Conservation (phyloP, 2,888 invertebrate species). For the Eupelmus urozonus region DNA sequence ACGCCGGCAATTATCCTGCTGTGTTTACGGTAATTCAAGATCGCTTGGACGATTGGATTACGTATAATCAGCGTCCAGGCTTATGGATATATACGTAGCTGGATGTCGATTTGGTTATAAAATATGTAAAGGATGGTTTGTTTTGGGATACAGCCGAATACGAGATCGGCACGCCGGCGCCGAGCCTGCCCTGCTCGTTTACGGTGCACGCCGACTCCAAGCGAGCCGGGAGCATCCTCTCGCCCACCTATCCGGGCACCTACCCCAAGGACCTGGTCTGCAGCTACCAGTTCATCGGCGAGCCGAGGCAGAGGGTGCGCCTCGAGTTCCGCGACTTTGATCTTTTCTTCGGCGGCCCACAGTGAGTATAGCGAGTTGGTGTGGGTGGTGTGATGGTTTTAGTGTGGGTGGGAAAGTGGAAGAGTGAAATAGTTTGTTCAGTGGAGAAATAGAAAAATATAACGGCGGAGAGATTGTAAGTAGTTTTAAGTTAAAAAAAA, state of each 20-base stretch:
- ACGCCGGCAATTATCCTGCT: no score
- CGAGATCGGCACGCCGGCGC: slow-evolving; percentile 93
- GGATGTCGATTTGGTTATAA: no score
- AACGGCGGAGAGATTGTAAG: no score
- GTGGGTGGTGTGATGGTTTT: no score
- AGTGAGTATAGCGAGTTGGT: slow-evolving; percentile 94
- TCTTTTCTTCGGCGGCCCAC: slow-evolving; percentile 98
- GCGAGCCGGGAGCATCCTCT: slow-evolving; percentile 91
- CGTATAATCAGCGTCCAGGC: no score
- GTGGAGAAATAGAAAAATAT: no score
- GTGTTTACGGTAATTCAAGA: no score
- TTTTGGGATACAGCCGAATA: slow-evolving; percentile 86
- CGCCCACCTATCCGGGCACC: slow-evolving; percentile 99
- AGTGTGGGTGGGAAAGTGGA: no score
- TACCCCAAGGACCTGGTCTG: slow-evolving; percentile 98
- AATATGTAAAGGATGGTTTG: background rate
- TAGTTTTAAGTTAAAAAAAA: no score
- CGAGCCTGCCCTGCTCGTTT: slow-evolving; percentile 92
- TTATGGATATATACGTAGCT: background rate
- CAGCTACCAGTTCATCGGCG: slow-evolving; percentile 95
- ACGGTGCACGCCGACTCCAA: slow-evolving; percentile 86
- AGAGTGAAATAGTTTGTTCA: no score
- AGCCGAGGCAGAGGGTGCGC: slow-evolving; percentile 92
- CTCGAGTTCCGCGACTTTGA: slow-evolving; percentile 98
- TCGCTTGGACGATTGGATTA: no score